Evolutionary conservation across 2,113 vertebrate species (phyloP), one percentile per base, ranked within the genome.

Genomic region (Coturnix japonica): DNA sequence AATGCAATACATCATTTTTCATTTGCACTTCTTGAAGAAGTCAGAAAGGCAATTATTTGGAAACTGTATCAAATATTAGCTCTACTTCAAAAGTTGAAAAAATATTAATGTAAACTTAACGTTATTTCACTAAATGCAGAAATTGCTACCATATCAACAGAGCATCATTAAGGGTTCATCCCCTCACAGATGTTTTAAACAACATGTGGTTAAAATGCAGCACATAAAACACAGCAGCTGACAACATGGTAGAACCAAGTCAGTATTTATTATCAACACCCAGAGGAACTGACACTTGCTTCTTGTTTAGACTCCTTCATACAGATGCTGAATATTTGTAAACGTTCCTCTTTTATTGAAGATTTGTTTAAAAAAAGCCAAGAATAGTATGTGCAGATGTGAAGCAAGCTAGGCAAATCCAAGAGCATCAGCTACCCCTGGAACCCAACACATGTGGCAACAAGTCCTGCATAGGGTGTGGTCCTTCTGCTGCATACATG

Each of bases 181-280:
- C 92, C 64, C 87, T 87, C 87, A 85, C 89, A 96, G 87, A 96
- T 93, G 92, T 89, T 95, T 96, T 92, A 81, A 96, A 96, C 78
- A 92, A 96, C 92, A 87, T 91, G 85, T 95, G 93, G 87, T 94
- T 94, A 81, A 95, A 95, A 91, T 77, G 75, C 63, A 93, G 56
- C 78, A 91, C 89, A 92, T 94, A 69, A 41, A 90, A 85, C 83
- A 94, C 63, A 95, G 85, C 93, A 94, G 90, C 72, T 95, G 95
- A 95, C 81, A 87, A 95, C 67, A 90, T 17, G 87, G 94, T 89
- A 94, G 56, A 93, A 83, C 72, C 71, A 91, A 76, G 67, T 25
- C 78, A 91, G 59, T 93, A 81, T 93, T 92, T 92, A 94, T 89
- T 92, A 95, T 91, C 91, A 91, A 81, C 89, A 89, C 89, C 91